Base-by-base conservation (phyloP, 1,140 invertebrate genomes). In the Ganaspis sp. region DNA sequence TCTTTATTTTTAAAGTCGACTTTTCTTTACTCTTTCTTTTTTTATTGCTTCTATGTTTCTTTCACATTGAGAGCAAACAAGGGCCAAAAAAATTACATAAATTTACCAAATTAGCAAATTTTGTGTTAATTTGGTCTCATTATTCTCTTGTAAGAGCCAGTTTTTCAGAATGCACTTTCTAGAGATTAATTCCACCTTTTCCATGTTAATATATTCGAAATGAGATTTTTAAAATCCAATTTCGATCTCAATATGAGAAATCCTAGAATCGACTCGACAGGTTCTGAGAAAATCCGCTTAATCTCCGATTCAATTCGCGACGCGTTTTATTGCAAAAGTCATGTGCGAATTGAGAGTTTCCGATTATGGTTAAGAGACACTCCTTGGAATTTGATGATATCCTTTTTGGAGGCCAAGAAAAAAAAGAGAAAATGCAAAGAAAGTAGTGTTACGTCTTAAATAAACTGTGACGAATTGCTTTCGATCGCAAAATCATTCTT, bases 251-350 rank as follows among this genome's bases (percentile, higher is more conserved):
- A 2, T 29, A n/a, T 29, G 26, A 29, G 15, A 64, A 29, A 64
- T 64, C 4, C 58, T 64, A 64, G 23, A 64, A 64, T 64, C 23
- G 1, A 34, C 4, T 12, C 58, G 58, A 64, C 23, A n/a, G 0
- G 26, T 64, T 64, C 58, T 29, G 23, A 64, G 23, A 64, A 64
- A 64, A 64, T 64, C 58, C 58, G 12, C 15, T 64, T 64, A 29
- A 29, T 64, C 23, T n/a, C 12, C 26, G 29, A 29, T 64, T 64
- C 58, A 64, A 64, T 64, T 64, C 58, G 26, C 54, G 21, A 58
- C 54, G 54, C 58, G 58, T 29, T 64, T 64, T 64, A 64, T 64
- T 64, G 58, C 58, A 64, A 64, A 64, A 64, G 11, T n/a, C 26
- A 29, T 34, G 58, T 64, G 2, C 54, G 11, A 29, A 64, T 64